These are phyloP conservation scores for Epirrita christyi DNA, from an alignment of 2,888 invertebrate genomes.

Conservation along the genomic window DNA sequence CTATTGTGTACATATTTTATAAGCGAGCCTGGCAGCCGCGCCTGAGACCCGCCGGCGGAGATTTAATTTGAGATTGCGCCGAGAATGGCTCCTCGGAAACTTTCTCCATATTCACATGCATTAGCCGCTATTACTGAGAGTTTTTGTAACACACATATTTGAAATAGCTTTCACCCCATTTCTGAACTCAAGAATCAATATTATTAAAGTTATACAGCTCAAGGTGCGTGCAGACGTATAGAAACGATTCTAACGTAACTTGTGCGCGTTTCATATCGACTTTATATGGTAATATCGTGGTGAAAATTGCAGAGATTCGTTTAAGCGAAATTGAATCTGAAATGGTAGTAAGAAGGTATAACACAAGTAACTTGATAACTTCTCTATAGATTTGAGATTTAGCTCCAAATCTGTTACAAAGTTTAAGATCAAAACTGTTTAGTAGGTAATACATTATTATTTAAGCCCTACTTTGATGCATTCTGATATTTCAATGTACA, in stretches of 20 bases:
- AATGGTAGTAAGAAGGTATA: slow-evolving; percentile 1
- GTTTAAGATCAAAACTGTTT: too few relatives aligned
- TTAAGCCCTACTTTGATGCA: too few relatives aligned
- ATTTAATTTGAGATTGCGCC: slow-evolving; percentile 81
- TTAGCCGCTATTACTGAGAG: slow-evolving; percentile 67
- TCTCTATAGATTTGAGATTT: neutral
- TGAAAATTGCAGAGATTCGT: slow-evolving; percentile 31
- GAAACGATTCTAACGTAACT: slow-evolving; percentile 30
- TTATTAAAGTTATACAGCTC: slow-evolving; percentile 42
- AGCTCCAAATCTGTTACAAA: neutral
- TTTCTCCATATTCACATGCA: slow-evolving; percentile 74
- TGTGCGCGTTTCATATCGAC: slow-evolving; percentile 35
- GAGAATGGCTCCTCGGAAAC: slow-evolving; percentile 64
- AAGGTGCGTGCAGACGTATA: slow-evolving; percentile 34
- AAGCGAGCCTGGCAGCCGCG: slow-evolving; percentile 53
- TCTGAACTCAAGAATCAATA: slow-evolving; percentile 48
- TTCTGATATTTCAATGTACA: too few relatives aligned
- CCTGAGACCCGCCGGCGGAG: slow-evolving; percentile 60
- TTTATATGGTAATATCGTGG: slow-evolving; percentile 35
- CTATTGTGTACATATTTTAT: slow-evolving; percentile 62
- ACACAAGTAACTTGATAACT: slow-evolving; percentile 10
- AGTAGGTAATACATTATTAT: too few relatives aligned
- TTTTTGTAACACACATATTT: slow-evolving; percentile 62
- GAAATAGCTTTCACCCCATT: slow-evolving; percentile 58
- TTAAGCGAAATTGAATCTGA: slow-evolving; percentile 33